Evolutionary conservation across 2,113 vertebrate genomes (phyloP).

Genomic region (Tonatia bakeri): DNA sequence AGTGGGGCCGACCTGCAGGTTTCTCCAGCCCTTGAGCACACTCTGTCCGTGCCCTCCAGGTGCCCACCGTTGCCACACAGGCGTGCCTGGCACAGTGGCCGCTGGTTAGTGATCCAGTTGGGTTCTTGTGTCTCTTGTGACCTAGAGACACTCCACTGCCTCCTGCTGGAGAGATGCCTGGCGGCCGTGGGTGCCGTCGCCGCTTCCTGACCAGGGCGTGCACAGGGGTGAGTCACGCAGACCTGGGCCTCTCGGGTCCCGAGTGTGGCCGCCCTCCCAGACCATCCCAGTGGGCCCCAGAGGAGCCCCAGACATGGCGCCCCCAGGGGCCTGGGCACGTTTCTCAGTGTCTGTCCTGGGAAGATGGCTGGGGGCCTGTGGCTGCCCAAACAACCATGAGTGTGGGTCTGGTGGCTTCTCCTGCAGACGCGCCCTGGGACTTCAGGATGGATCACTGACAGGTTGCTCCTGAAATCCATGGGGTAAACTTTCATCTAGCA

Average conservation of each 20-base stretch:
- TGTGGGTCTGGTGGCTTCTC: not conserved
- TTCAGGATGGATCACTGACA: not conserved
- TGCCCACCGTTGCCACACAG: not conserved
- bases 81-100: not conserved
- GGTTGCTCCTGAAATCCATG: not conserved
- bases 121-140: not conserved
- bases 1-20: not conserved
- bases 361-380: not conserved
- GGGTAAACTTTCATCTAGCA: not conserved
- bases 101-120: not conserved
- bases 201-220: slow-evolving; percentile 50
- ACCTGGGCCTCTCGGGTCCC: slow-evolving; percentile 43
- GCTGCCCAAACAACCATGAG: not conserved
- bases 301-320: not conserved
- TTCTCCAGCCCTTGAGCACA: not conserved
- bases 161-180: not conserved
- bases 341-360: not conserved
- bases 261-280: not conserved
- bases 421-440: not conserved
- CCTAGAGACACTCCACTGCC: not conserved
- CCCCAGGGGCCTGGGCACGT: not conserved
- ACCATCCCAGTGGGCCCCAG: not conserved
- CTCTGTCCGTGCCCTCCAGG: not conserved
- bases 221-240: slow-evolving; percentile 35
- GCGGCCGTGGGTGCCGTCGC: not conserved